A percentile compares a stretch with the other conserved stretches of the same genome.
phyloP scores from a whole-genome alignment of 1,140 invertebrate species.

The Scaptomyza montana region DNA sequence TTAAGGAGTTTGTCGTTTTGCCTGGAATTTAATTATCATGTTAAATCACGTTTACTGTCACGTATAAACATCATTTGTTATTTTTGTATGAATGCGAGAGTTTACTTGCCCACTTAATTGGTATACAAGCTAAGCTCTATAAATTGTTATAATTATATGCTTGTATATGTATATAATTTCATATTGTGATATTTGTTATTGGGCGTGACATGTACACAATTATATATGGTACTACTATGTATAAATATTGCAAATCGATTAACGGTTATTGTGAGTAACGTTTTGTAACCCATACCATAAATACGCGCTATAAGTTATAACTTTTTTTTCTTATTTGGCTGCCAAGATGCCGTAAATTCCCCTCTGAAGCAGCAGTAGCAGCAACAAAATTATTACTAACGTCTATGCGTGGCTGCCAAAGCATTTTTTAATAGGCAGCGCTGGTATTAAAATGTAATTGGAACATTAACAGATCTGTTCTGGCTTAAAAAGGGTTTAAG shows the following conservation, averaged over 20 bases:
- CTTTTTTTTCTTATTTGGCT: slow-evolving; percentile 1
- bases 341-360: neutral
- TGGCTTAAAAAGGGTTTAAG: too few species aligned
- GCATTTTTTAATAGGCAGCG: slow-evolving; percentile 12
- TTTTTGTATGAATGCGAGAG: slow-evolving; percentile 5
- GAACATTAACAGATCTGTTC: neutral
- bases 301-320: slow-evolving; percentile 26
- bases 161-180: slow-evolving; percentile 12
- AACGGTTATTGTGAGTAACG: slow-evolving; percentile 63
- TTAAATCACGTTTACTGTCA: slow-evolving; percentile 10
- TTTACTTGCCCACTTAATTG: slow-evolving; percentile 58
- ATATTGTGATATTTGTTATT: slow-evolving; percentile 54
- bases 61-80: slow-evolving; percentile 14
- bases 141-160: slow-evolving; percentile 22
- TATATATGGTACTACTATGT: slow-evolving; percentile 41
- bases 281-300: slow-evolving; percentile 49
- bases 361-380: neutral
- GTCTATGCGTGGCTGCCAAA: slow-evolving; percentile 28
- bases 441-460: slow-evolving; percentile 16
- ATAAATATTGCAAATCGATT: slow-evolving; percentile 73
- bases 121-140: slow-evolving; percentile 68
- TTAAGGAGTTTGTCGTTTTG: too few species aligned
- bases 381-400: neutral
- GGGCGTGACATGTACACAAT: slow-evolving; percentile 49
- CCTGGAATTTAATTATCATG: too few species aligned